phyloP scores from a whole-genome alignment of 2,113 vertebrate genomes.

The Pterophyllum scalare region DNA sequence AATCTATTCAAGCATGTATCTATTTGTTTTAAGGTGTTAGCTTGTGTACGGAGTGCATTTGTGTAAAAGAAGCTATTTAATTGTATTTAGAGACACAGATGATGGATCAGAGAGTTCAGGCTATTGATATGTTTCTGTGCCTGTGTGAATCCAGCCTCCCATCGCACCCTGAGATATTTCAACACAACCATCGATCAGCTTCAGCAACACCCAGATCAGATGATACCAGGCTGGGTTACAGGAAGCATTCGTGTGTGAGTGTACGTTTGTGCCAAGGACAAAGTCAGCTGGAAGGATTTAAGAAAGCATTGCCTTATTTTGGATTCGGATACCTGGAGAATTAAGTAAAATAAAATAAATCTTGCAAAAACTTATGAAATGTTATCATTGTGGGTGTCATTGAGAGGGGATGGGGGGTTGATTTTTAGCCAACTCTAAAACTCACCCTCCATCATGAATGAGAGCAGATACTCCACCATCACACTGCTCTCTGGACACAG shows the following conservation, averaged over 20 bases:
- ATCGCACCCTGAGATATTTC: slow-evolving; percentile 88
- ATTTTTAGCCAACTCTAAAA: slow-evolving; percentile 48
- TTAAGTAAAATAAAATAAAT: slow-evolving; percentile 13
- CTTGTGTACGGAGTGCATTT: slow-evolving; percentile 44
- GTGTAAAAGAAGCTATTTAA: slow-evolving; percentile 81
- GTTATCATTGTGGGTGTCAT: slow-evolving; percentile 16
- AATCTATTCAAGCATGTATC: slow-evolving; percentile 41
- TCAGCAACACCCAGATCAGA: slow-evolving; percentile 84
- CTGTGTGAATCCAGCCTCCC: slow-evolving; percentile 85
- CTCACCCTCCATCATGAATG: slow-evolving; percentile 62
- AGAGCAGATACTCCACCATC: slow-evolving; percentile 67
- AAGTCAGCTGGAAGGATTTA: slow-evolving; percentile 33
- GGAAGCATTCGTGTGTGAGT: slow-evolving; percentile 70
- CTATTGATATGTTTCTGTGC: slow-evolving; percentile 87
- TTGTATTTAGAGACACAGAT: slow-evolving; percentile 89
- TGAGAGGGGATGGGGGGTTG: not conserved
- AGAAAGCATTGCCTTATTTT: slow-evolving; percentile 21
- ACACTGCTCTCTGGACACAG: slow-evolving; percentile 68
- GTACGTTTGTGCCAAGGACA: slow-evolving; percentile 53
- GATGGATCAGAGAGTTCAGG: slow-evolving; percentile 81
- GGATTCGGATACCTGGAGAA: not conserved
- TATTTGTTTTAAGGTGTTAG: slow-evolving; percentile 50
- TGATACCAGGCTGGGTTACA: slow-evolving; percentile 84
- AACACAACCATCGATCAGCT: slow-evolving; percentile 88
- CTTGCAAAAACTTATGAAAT: not conserved